Percentiles rank a stretch among this genome's conserved stretches.
Conservation (phyloP, 2,888 invertebrate species). For the Nezara viridula region DNA sequence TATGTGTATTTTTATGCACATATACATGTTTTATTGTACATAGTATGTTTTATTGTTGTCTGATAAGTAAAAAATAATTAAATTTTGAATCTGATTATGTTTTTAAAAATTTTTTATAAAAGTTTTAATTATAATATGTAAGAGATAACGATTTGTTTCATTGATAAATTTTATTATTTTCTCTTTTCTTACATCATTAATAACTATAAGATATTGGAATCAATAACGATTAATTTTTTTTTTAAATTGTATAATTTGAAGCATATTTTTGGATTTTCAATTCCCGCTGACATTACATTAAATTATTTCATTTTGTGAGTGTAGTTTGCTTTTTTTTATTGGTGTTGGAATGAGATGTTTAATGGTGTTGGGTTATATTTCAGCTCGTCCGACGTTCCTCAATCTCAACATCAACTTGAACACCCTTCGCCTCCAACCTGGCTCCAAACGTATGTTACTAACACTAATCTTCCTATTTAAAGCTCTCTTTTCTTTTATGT, state of each 20-base stretch:
- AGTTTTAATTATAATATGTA: neutral
- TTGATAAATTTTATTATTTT: neutral
- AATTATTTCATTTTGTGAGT: neutral
- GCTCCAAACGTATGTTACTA: slow-evolving; percentile 84
- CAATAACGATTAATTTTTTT: neutral
- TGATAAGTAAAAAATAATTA: neutral
- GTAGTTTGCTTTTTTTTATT: neutral
- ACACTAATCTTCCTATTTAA: slow-evolving; percentile 19
- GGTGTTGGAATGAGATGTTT: slow-evolving; percentile 57
- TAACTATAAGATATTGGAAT: neutral
- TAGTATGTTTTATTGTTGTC: neutral
- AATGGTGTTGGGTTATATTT: slow-evolving; percentile 72
- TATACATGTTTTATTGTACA: slow-evolving; percentile 1
- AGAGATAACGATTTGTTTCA: too few relatives aligned
- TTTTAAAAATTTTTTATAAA: neutral
- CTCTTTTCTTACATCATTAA: neutral
- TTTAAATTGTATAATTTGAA: too few relatives aligned
- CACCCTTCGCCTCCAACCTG: slow-evolving; percentile 87
- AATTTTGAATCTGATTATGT: neutral
- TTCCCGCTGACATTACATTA: neutral
- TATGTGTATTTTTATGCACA: neutral
- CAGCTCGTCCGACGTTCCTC: slow-evolving; percentile 98
- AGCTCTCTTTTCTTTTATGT: neutral
- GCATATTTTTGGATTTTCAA: neutral
- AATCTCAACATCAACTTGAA: slow-evolving; percentile 96